phyloP scores from a whole-genome alignment of 2,888 invertebrate genomes.

The Agriopis leucophaearia region DNA sequence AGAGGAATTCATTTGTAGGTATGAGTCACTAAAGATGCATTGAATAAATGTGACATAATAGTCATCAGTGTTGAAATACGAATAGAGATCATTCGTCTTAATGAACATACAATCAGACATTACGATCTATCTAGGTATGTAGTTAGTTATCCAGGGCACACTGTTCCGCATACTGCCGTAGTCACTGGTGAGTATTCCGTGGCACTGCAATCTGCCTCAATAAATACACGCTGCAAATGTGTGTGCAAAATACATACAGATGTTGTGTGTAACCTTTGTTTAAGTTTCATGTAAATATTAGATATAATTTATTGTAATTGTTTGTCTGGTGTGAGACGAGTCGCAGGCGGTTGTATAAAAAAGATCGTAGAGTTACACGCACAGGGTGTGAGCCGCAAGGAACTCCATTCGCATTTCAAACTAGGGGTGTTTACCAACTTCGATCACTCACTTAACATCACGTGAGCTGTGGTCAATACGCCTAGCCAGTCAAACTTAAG shows the following conservation, averaged over 20 bases:
- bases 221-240: neutral
- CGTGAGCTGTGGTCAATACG: no score
- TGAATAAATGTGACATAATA: neutral
- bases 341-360: neutral
- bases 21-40: neutral
- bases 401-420: no score
- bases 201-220: constrained; percentile 1
- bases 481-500: no score
- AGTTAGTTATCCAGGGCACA: constrained; percentile 6
- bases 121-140: constrained; percentile 4
- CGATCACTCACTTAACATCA: no score
- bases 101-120: constrained; percentile 4
- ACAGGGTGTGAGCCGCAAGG: neutral
- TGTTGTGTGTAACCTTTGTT: constrained; percentile 2
- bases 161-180: constrained; percentile 17
- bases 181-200: neutral
- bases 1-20: no score
- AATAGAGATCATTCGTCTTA: constrained; percentile 2
- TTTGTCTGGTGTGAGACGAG: neutral
- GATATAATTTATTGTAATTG: constrained; percentile 1
- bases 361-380: neutral
- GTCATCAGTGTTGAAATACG: neutral
- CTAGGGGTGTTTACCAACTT: no score
- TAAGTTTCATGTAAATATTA: neutral
- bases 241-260: constrained; percentile 1